phyloP scores from a whole-genome alignment of 2,888 invertebrate genomes.

The Aplocera efformata region DNA sequence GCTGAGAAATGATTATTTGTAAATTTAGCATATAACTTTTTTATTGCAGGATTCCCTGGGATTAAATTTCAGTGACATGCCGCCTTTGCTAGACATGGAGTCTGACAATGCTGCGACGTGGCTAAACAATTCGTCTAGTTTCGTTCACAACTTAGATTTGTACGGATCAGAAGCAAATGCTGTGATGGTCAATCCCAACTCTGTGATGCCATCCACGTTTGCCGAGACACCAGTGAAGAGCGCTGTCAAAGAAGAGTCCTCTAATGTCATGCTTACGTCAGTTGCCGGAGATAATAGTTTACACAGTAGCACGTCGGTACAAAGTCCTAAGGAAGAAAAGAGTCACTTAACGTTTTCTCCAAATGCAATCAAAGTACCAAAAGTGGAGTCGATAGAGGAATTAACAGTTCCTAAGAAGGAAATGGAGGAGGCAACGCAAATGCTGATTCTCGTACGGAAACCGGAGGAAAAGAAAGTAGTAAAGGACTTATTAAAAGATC shows the following conservation, averaged over 20 bases:
- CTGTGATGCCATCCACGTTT: conserved; percentile 90
- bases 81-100: conserved; percentile 83
- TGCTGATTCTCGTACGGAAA: conserved; percentile 72
- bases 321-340: conserved; percentile 84
- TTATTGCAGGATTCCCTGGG: conserved; percentile 79
- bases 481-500: conserved; percentile 82
- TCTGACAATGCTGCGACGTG: conserved; percentile 82
- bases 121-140: conserved; percentile 82
- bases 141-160: conserved; percentile 84
- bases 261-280: conserved; percentile 70
- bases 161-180: conserved; percentile 86
- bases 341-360: conserved; percentile 87
- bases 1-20: too few relatives aligned
- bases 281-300: conserved; percentile 53
- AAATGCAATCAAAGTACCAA: conserved; percentile 83
- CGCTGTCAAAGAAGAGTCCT: conserved; percentile 72
- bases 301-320: conserved; percentile 62
- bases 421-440: conserved; percentile 72
- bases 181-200: conserved; percentile 94
- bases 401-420: conserved; percentile 41
- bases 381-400: conserved; percentile 65
- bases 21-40: too few relatives aligned
- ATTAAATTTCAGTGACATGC: conserved; percentile 82
- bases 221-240: conserved; percentile 73
- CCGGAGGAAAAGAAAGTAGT: conserved; percentile 78